Evolutionary conservation across 2,888 invertebrate genomes (phyloP).

Genomic region (Rhodophaea formosa): DNA sequence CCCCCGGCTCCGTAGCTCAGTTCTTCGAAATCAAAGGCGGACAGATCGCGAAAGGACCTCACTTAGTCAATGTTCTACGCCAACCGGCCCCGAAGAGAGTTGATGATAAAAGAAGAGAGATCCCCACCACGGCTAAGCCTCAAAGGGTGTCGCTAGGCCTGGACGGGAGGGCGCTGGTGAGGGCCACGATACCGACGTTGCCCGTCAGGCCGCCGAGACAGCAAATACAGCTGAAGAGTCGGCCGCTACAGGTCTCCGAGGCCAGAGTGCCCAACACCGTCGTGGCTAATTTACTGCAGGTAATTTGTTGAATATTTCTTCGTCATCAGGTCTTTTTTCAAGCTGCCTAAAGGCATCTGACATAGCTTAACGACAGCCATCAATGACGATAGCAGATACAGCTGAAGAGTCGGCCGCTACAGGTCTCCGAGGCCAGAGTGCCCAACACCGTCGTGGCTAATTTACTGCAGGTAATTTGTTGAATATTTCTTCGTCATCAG

Average conservation of each 20-base stretch:
- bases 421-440: conserved; percentile 43
- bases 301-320: conserved; percentile 41
- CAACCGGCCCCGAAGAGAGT: conserved; percentile 58
- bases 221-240: conserved; percentile 59
- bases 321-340: too few species aligned
- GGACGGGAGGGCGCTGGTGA: conserved; percentile 57
- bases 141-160: conserved; percentile 44
- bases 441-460: conserved; percentile 36
- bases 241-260: conserved; percentile 45
- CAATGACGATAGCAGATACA: too few species aligned
- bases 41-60: conserved; percentile 63
- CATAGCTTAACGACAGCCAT: too few species aligned
- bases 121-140: conserved; percentile 38
- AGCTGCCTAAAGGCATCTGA: too few species aligned
- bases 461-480: conserved; percentile 38
- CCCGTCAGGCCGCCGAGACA: conserved; percentile 38
- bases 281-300: conserved; percentile 49
- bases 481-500: too few species aligned
- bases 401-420: too few species aligned
- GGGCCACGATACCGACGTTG: conserved; percentile 47
- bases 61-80: conserved; percentile 67
- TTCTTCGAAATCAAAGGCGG: conserved; percentile 69
- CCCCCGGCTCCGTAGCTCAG: conserved; percentile 61
- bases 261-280: conserved; percentile 51
- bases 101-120: conserved; percentile 52